A percentile compares a stretch with the other conserved stretches of the same genome.
Evolutionary conservation across 2,113 vertebrate genomes (phyloP).

Genomic region (Hyperopisus bebe): DNA sequence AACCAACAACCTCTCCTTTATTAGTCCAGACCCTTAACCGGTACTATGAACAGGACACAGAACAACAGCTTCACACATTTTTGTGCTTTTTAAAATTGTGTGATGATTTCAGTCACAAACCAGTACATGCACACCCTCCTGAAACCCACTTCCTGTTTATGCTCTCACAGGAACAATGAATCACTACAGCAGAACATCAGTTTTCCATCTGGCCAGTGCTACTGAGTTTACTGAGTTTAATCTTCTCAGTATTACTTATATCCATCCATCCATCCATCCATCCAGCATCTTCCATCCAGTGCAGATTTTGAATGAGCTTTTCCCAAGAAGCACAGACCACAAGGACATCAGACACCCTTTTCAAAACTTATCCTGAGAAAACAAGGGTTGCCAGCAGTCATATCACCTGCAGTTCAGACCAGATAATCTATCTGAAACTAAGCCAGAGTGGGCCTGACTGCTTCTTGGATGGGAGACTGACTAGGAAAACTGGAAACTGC

Average conservation of each 20-base stretch:
- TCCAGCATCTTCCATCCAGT: background rate
- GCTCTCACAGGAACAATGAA: background rate
- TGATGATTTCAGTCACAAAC: background rate
- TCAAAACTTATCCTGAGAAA: background rate
- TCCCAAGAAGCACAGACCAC: background rate
- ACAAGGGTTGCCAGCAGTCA: background rate
- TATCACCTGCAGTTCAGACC: background rate
- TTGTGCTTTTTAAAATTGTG: background rate
- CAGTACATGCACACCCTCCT: background rate
- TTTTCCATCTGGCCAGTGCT: background rate
- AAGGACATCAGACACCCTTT: background rate
- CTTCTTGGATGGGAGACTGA: background rate
- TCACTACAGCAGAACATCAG: background rate
- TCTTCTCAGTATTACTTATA: background rate
- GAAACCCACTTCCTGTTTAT: background rate
- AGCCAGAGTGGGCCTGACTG: background rate
- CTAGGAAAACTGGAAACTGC: too few relatives aligned
- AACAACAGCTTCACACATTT: background rate
- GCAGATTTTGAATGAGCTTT: background rate
- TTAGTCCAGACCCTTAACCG: background rate
- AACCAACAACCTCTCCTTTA: background rate
- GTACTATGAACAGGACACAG: background rate
- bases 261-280: background rate
- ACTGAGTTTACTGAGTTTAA: background rate
- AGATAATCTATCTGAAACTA: background rate